phyloP scores from a whole-genome alignment of 2,113 vertebrate genomes.

The Helogale parvula region DNA sequence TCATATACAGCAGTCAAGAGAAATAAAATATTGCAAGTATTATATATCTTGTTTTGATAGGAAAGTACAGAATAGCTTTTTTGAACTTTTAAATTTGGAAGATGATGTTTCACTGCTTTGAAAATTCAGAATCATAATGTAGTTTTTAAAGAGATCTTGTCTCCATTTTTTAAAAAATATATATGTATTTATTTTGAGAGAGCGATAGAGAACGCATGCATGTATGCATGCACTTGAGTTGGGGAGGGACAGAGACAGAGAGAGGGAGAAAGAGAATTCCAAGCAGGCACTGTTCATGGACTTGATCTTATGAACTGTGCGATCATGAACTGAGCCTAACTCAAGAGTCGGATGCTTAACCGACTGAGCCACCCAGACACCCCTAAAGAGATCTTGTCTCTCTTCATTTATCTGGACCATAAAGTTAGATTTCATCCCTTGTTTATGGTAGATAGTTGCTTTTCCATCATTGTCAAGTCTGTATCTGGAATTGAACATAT shows the following conservation, averaged over 20 bases:
- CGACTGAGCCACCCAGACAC: no score
- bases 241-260: no score
- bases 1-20: not conserved
- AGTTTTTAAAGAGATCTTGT: not conserved
- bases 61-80: not conserved
- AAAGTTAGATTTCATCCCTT: not conserved
- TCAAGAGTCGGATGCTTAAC: no score
- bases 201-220: no score
- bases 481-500: not conserved
- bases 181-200: no score
- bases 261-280: no score
- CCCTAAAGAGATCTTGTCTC: not conserved
- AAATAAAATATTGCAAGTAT: not conserved
- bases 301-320: no score
- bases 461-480: not conserved
- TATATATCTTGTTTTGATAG: not conserved
- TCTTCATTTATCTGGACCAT: not conserved
- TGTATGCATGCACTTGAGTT: no score
- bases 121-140: constrained; percentile 33
- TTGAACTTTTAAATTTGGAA: not conserved
- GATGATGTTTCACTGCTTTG: not conserved
- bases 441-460: not conserved
- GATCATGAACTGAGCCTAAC: no score
- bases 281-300: no score
- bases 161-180: not conserved